A percentile compares a stretch with the other conserved stretches of the same genome.
Conservation (phyloP, 23 tunicate genomes). For the Halocynthia roretzi region DNA sequence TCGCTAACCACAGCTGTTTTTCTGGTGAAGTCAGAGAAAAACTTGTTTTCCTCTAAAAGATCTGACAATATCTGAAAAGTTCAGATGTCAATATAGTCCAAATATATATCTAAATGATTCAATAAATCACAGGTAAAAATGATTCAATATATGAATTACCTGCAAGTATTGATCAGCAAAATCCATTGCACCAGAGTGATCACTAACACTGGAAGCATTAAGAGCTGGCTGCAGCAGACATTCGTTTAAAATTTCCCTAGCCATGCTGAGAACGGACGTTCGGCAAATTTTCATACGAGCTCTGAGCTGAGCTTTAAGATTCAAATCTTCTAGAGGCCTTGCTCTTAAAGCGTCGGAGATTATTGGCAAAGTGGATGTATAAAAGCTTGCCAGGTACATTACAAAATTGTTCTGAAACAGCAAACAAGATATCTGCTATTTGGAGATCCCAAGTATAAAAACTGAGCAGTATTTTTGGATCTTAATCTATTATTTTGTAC, state of each 20-base stretch:
- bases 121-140: neutral
- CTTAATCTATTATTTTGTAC: neutral
- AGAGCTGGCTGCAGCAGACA: conserved; percentile 30
- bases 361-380: conserved; percentile 18
- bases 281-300: conserved; percentile 39
- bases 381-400: conserved; percentile 15
- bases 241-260: conserved; percentile 20
- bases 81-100: neutral
- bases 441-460: neutral
- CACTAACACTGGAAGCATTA: conserved; percentile 16
- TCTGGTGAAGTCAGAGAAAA: conserved; percentile 21
- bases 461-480: neutral
- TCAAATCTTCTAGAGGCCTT: conserved; percentile 10
- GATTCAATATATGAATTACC: conserved; percentile 10
- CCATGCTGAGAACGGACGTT: conserved; percentile 17
- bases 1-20: conserved; percentile 27
- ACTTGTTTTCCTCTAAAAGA: conserved; percentile 17
- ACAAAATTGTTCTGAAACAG: conserved; percentile 25
- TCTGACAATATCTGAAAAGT: conserved; percentile 38
- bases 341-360: conserved; percentile 6
- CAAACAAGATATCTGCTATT: neutral
- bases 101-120: neutral
- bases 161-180: conserved; percentile 43
- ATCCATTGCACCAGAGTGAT: conserved; percentile 3
- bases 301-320: conserved; percentile 11